Evolutionary conservation across 2,797 vertebrate species (phyloP).

Genomic region (Centropyge bicolor): DNA sequence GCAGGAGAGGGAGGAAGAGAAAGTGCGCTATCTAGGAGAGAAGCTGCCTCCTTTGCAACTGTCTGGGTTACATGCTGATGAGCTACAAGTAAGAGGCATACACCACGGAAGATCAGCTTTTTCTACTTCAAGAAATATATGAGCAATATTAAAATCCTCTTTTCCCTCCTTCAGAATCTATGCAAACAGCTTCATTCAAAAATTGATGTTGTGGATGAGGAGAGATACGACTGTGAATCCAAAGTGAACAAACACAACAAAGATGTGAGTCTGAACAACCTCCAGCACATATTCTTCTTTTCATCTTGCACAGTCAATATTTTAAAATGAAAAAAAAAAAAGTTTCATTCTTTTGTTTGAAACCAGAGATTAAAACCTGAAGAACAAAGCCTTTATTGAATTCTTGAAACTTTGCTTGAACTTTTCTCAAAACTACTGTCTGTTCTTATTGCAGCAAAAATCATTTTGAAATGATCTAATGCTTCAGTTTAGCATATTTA

Average conservation of each 20-base stretch:
- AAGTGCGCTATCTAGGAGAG: constrained; percentile 90
- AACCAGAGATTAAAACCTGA: constrained; percentile 5
- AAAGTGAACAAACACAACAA: constrained; percentile 88
- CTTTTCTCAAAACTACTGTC: not conserved
- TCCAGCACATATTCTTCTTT: not conserved
- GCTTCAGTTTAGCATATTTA: not conserved
- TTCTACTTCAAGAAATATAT: not conserved
- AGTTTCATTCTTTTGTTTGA: not conserved
- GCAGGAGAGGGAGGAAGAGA: constrained; percentile 92
- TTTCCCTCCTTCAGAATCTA: constrained; percentile 70
- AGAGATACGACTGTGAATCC: constrained; percentile 85
- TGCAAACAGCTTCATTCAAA: constrained; percentile 85
- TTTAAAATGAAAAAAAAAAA: constrained; percentile 16
- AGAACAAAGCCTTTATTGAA: not conserved
- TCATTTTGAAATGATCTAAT: not conserved
- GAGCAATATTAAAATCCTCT: not conserved
- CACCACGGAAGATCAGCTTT: not conserved
- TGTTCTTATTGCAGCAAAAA: not conserved
- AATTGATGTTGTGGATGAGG: constrained; percentile 85
- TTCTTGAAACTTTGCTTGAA: not conserved
- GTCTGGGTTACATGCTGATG: constrained; percentile 87
- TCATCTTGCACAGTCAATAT: constrained; percentile 11
- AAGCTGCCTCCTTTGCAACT: constrained; percentile 87
- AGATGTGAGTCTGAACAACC: constrained; percentile 78
- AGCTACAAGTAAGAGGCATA: constrained; percentile 88